Conservation (phyloP, 2,888 invertebrate genomes). For the Cephalotes varians region DNA sequence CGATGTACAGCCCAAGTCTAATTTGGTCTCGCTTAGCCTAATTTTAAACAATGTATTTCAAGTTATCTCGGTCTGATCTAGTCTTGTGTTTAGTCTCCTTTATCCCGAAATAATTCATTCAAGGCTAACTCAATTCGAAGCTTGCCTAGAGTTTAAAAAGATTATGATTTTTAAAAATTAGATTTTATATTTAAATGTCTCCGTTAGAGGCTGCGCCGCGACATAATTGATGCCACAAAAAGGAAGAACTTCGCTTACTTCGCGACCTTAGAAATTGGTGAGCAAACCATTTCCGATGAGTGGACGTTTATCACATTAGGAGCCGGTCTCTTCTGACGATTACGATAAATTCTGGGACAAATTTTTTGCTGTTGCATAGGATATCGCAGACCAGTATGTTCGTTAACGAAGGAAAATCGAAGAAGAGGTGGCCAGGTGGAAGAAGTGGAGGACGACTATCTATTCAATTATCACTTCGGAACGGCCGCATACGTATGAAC, state of each 20-base stretch:
- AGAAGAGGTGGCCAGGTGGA: conserved; percentile 64
- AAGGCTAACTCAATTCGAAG: conserved; percentile 6
- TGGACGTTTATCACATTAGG: conserved; percentile 41
- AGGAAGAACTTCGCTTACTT: neutral
- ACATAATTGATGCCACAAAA: conserved; percentile 3
- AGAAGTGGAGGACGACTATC: conserved; percentile 78
- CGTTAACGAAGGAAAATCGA: conserved; percentile 75
- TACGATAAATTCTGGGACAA: conserved; percentile 12
- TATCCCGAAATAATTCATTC: conserved; percentile 42
- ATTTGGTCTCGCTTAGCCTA: conserved; percentile 33
- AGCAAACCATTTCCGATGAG: neutral
- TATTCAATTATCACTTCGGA: conserved; percentile 85
- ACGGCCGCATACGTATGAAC: conserved; percentile 79
- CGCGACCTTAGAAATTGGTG: conserved; percentile 40
- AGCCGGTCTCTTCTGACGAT: neutral
- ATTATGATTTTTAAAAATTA: conserved; percentile 16
- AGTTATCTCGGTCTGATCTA: conserved; percentile 1
- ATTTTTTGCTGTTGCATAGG: conserved; percentile 22
- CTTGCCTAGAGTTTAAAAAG: neutral
- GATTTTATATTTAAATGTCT: conserved; percentile 40
- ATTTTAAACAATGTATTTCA: conserved; percentile 32
- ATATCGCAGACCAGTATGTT: conserved; percentile 10
- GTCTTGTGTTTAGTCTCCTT: conserved; percentile 44
- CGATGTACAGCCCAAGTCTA: conserved; percentile 39
- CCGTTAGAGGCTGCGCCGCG: neutral